Base-by-base conservation (phyloP, 2,113 vertebrate species). In the Lagopus leucura region DNA sequence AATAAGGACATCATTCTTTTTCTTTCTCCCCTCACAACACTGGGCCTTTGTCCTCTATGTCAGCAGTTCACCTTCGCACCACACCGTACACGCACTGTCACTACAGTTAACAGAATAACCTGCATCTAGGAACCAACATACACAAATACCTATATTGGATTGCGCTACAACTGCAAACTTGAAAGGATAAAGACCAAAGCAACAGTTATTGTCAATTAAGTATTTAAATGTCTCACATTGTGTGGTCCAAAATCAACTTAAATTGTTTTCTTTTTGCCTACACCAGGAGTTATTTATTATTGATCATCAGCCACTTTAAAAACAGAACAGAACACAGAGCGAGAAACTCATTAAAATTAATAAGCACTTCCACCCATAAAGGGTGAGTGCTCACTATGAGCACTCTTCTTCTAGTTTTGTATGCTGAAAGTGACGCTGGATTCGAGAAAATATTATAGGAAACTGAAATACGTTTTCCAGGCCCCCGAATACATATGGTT, bases 321-420 rank as follows among this genome's bases (percentile, higher is more conserved):
- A 58, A 82, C 42, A 52, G 28, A 58, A 32, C 24, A 17, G 32
- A 57, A 32, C 28, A 19, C 66, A 14, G 73, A 83, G 73, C 78
- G 85, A 80, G 87, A 88, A 88, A 72, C 57, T 92, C 76, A 88
- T 95, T 94, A 91, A 95, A 93, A 91, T 95, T 89, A 80, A 91
- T 86, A 57, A 80, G 60, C 13, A 60, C 38, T 86, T 93, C 22
- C 24, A 93, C 7, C 14, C 50, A 80, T 85, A 28, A 30, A 54
- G 52, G 27, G 52, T 10, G 52, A 54, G 27, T 54, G 27, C 52
- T 54, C 52, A 54, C 52, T 15, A 48, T 32, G 69, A 85, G 42
- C 45, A 79, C 12, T 86, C 45, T 47, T 85, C 76, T 84, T 75
- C 67, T 52, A 43, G 7, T 61, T 94, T 61, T 40, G 11, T 30